Evolutionary conservation across 2,888 invertebrate genomes (phyloP).

Genomic region (Apotomis betuletana): DNA sequence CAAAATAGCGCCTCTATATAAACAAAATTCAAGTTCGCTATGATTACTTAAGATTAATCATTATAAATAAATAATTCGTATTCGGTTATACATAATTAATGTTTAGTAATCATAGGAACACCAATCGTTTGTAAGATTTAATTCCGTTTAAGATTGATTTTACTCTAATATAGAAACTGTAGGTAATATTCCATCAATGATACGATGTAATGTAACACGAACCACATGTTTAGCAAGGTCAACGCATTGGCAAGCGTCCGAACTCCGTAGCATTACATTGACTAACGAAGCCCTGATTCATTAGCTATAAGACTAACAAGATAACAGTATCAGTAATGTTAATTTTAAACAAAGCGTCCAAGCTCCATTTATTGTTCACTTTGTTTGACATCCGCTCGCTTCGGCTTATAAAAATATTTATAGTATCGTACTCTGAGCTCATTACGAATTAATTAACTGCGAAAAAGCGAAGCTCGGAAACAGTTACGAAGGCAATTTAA

Average conservation of each 20-base stretch:
- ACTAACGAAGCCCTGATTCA: conserved; percentile 3
- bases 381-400: conserved; percentile 39
- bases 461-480: conserved; percentile 31
- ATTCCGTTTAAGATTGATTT: too few species aligned
- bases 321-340: conserved; percentile 37
- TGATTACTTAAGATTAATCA: too few species aligned
- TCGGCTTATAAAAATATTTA: conserved; percentile 39
- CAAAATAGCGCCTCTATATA: too few species aligned
- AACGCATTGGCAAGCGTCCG: conserved; percentile 35
- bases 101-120: too few species aligned
- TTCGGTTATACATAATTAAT: too few species aligned
- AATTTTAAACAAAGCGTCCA: conserved; percentile 37
- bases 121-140: too few species aligned
- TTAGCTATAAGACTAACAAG: conserved; percentile 22
- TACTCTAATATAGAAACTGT: neutral
- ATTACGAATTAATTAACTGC: conserved; percentile 37
- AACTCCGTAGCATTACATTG: conserved; percentile 18
- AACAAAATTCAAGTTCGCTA: too few species aligned
- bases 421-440: conserved; percentile 31
- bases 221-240: conserved; percentile 23
- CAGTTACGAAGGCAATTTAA: conserved; percentile 28
- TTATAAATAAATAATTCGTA: too few species aligned
- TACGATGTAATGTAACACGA: conserved; percentile 18
- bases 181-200: conserved; percentile 26
- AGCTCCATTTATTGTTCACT: conserved; percentile 39